Evolutionary conservation across 2,113 vertebrate species (phyloP).

Genomic region (Eurypyga helias): DNA sequence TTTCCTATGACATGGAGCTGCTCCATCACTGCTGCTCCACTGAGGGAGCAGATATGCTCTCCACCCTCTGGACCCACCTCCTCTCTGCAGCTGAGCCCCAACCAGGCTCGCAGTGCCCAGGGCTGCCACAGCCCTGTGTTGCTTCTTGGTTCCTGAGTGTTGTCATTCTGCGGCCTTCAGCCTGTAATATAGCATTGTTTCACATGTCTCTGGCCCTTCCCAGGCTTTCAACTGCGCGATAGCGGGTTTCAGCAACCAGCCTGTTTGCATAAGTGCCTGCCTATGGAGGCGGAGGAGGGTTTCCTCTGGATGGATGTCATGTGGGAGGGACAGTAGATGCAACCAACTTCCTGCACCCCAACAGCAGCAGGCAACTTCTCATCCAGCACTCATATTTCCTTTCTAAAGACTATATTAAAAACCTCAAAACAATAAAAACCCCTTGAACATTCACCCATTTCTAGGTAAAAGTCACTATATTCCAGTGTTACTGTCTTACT

Average conservation of each 20-base stretch:
- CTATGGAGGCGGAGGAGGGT: neutral
- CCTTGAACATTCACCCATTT: neutral
- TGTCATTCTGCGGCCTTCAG: neutral
- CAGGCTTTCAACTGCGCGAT: neutral
- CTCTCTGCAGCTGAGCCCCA: neutral
- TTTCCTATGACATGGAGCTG: accelerated
- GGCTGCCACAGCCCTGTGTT: neutral
- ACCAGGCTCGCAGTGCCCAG: accelerated
- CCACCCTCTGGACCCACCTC: accelerated
- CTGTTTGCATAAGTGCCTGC: neutral
- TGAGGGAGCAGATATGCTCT: accelerated
- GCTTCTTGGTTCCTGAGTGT: neutral
- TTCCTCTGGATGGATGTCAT: accelerated
- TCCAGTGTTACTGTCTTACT: too few relatives aligned
- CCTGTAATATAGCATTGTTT: neutral
- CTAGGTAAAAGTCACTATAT: accelerated
- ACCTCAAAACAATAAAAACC: neutral
- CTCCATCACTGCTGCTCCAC: neutral
- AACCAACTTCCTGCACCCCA: accelerated
- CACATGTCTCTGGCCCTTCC: neutral
- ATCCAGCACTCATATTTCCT: neutral
- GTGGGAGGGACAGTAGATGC: neutral
- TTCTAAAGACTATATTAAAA: neutral
- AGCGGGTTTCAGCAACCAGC: neutral
- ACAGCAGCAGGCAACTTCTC: neutral